Conservation (phyloP, 2,888 invertebrate genomes). For the Erpobdella octoculata region DNA sequence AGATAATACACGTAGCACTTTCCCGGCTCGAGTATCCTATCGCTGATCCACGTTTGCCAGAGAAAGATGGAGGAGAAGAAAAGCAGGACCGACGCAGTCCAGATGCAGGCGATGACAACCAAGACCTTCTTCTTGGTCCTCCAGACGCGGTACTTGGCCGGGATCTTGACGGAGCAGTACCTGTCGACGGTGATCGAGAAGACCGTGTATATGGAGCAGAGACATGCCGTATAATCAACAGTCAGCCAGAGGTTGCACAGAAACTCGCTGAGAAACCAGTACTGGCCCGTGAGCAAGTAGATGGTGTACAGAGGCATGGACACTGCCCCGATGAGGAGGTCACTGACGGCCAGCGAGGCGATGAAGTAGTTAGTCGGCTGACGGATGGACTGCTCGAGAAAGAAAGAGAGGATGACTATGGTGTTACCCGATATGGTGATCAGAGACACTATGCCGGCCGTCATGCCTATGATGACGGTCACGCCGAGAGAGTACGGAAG, state of each 20-base stretch:
- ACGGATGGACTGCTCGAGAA: conserved; percentile 77
- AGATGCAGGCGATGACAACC: conserved; percentile 89
- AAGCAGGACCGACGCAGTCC: conserved; percentile 88
- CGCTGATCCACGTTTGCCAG: conserved; percentile 95
- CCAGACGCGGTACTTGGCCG: conserved; percentile 93
- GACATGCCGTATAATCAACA: conserved; percentile 95
- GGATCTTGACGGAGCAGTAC: conserved; percentile 95
- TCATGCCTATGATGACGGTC: conserved; percentile 76
- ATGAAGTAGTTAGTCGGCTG: conserved; percentile 94
- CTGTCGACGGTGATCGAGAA: conserved; percentile 94
- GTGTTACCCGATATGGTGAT: conserved; percentile 88
- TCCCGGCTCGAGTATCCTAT: conserved; percentile 73
- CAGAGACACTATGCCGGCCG: conserved; percentile 77
- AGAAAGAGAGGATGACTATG: conserved; percentile 84
- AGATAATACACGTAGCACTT: conserved; percentile 96
- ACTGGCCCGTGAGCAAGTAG: conserved; percentile 82
- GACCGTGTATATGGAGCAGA: conserved; percentile 91
- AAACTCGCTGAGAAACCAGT: conserved; percentile 88
- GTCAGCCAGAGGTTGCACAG: conserved; percentile 96
- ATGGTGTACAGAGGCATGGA: conserved; percentile 77
- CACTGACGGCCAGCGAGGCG: conserved; percentile 91
- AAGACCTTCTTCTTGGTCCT: conserved; percentile 80
- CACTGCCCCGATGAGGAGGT: conserved; percentile 79
- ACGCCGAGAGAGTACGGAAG: conserved; percentile 59
- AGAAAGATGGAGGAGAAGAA: conserved; percentile 98